Percentiles rank a stretch among this genome's conserved stretches.
Conservation (phyloP, 2,113 vertebrate genomes). For the Collichthys lucidus region DNA sequence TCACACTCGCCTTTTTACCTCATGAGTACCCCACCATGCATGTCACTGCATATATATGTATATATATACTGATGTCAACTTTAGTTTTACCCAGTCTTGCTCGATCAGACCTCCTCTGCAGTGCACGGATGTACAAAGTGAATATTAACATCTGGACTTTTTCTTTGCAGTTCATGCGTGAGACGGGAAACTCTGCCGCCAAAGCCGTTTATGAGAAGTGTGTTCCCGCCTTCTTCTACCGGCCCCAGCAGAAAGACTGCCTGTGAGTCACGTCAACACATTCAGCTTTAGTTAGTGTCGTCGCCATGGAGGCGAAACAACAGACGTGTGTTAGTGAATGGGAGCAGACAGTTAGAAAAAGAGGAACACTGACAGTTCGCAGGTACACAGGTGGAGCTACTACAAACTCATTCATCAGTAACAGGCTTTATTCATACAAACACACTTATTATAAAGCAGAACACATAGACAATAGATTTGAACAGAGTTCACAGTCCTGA, state of each 20-base stretch:
- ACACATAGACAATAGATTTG: too few species aligned
- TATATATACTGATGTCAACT: too few species aligned
- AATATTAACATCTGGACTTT: background rate
- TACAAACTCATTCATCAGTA: background rate
- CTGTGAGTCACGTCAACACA: constrained; percentile 82
- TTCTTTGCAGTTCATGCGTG: constrained; percentile 89
- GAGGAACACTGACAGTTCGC: constrained; percentile 31
- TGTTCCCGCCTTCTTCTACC: constrained; percentile 90
- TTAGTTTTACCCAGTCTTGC: too few species aligned
- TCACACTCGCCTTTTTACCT: too few species aligned
- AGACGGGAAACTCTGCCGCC: constrained; percentile 84
- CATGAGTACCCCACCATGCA: too few species aligned
- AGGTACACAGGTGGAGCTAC: background rate
- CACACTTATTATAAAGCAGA: too few species aligned
- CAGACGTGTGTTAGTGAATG: constrained; percentile 33
- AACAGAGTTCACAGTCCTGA: too few species aligned
- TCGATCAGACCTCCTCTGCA: too few species aligned
- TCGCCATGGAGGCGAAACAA: constrained; percentile 34
- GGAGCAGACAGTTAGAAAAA: constrained; percentile 15
- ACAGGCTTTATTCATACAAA: background rate
- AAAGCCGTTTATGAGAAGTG: constrained; percentile 89
- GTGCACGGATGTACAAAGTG: too few species aligned
- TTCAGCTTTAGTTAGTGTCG: constrained; percentile 3
- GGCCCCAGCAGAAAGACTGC: constrained; percentile 87
- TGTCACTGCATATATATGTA: too few species aligned